Evolutionary conservation across 2,797 vertebrate genomes (phyloP).

Genomic region (Platyrinchus mystaceus): DNA sequence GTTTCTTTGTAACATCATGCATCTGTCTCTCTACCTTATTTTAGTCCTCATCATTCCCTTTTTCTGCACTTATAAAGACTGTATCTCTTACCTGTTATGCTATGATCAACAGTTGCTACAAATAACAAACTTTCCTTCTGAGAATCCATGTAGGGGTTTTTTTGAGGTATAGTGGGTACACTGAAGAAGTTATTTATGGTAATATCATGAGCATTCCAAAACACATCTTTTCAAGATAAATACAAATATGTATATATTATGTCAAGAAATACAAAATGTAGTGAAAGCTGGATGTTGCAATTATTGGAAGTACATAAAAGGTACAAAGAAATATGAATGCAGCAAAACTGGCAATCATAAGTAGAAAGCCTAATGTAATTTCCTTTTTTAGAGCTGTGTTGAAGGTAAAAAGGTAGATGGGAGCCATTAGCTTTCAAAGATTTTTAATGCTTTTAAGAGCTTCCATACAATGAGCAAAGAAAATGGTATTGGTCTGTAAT

Average conservation of each 20-base stretch:
- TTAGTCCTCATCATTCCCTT: not conserved
- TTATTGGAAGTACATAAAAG: not conserved
- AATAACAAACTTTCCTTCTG: not conserved
- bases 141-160: not conserved
- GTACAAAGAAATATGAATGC: not conserved
- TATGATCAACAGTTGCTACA: not conserved
- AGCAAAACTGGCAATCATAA: not conserved
- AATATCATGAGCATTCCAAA: not conserved
- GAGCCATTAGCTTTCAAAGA: conserved; percentile 42
- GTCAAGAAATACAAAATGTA: not conserved
- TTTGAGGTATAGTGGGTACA: not conserved
- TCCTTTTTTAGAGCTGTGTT: conserved; percentile 3
- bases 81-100: not conserved
- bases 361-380: conserved; percentile 18
- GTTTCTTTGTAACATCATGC: not conserved
- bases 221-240: not conserved
- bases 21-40: not conserved
- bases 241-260: not conserved
- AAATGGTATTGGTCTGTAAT: not conserved
- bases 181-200: not conserved
- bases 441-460: conserved; percentile 47
- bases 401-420: conserved; percentile 23
- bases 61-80: not conserved
- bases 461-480: not conserved
- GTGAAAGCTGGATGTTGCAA: not conserved